These are phyloP conservation scores for Pempheris klunzingeri DNA, from an alignment of 2,797 vertebrate species.

Conservation along the genomic window DNA sequence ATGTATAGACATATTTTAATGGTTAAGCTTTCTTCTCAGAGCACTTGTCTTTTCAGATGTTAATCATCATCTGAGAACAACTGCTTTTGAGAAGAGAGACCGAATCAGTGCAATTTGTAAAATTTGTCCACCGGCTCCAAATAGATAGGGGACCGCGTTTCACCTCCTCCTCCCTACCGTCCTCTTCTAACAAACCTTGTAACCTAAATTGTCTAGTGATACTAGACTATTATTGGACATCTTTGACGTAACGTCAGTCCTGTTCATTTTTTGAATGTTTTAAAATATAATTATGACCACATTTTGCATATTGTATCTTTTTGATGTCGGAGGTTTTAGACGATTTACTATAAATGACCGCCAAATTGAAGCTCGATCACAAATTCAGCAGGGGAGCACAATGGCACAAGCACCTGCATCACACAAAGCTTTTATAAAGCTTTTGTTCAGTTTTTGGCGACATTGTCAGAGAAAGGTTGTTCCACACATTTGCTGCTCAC, in stretches of 20 bases:
- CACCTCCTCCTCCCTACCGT: too few species aligned
- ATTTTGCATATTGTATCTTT: too few species aligned
- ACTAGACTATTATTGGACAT: too few species aligned
- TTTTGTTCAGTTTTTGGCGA: slow-evolving; percentile 6
- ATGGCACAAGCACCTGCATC: neutral
- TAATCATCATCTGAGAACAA: neutral
- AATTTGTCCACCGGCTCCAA: too few species aligned
- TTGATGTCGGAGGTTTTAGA: neutral
- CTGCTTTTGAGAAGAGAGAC: neutral
- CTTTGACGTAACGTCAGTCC: too few species aligned
- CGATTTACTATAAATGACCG: neutral
- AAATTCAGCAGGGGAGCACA: neutral
- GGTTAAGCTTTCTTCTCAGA: neutral
- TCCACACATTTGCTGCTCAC: slow-evolving; percentile 15
- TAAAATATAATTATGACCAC: too few species aligned
- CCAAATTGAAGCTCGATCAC: slow-evolving; percentile 3
- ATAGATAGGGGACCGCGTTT: too few species aligned
- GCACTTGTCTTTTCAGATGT: neutral
- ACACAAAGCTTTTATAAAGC: neutral
- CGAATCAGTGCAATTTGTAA: too few species aligned
- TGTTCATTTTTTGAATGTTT: too few species aligned
- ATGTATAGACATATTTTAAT: neutral
- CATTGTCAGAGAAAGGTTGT: neutral
- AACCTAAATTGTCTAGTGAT: too few species aligned
- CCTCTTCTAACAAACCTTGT: too few species aligned